Conservation (phyloP, 1,140 invertebrate genomes). For the Platyscapa corneri region DNA sequence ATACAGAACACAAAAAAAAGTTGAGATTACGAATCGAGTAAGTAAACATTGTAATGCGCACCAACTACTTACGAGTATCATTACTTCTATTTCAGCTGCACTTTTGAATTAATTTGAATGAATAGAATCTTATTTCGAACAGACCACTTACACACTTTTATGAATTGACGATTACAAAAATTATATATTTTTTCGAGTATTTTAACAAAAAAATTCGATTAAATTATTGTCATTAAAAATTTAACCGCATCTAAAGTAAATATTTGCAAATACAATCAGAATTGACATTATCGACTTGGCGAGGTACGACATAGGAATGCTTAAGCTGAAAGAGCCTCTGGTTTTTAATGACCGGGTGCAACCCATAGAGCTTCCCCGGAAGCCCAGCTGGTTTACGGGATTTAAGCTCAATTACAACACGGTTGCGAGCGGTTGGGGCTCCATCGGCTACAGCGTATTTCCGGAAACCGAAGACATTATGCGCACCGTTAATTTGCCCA, state of each 20-base stretch:
- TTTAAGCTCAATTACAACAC: constrained; percentile 55
- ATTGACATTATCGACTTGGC: constrained; percentile 68
- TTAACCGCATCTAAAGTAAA: background rate
- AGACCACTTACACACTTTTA: no score
- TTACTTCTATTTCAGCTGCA: no score
- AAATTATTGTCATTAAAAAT: no score
- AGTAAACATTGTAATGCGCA: no score
- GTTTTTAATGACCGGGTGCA: constrained; percentile 74
- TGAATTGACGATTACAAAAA: no score
- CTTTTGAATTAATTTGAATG: no score
- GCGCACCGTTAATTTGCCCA: constrained; percentile 59
- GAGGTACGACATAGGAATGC: constrained; percentile 79
- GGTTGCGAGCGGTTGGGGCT: constrained; percentile 75
- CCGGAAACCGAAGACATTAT: constrained; percentile 54
- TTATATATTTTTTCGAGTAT: no score
- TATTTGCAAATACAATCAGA: background rate
- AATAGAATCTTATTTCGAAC: no score
- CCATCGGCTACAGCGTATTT: constrained; percentile 52
- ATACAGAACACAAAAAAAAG: no score
- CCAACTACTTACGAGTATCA: no score
- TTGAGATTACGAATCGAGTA: no score
- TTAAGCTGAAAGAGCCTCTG: constrained; percentile 77
- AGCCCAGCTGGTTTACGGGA: background rate
- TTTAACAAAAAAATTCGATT: no score
- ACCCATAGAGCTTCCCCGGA: constrained; percentile 73